A percentile compares a stretch with the other conserved stretches of the same genome.
phyloP scores from a whole-genome alignment of 2,797 vertebrate genomes.

The Phrynocephalus vlangalii region DNA sequence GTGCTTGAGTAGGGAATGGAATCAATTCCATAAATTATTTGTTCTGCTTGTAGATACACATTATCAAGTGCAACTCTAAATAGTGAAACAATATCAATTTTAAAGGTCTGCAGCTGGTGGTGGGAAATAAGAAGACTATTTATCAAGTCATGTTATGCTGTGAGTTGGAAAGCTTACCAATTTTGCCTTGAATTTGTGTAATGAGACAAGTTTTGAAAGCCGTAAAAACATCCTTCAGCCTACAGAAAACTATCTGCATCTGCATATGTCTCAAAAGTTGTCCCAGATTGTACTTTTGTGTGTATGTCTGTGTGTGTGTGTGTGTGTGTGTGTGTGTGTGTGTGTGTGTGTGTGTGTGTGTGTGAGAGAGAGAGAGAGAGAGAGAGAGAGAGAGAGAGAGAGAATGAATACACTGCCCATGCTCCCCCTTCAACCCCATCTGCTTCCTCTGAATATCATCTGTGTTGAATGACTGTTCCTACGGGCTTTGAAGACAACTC shows the following conservation, averaged over 20 bases:
- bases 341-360: too few species aligned
- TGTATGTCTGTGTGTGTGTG: too few species aligned
- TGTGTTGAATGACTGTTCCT: conserved; percentile 8
- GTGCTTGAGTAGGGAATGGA: background rate
- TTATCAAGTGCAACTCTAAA: background rate
- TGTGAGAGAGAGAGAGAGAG: background rate
- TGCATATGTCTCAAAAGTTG: conserved; percentile 33
- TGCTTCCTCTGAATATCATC: conserved; percentile 12
- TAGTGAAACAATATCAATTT: background rate
- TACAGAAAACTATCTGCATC: background rate
- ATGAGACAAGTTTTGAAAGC: background rate
- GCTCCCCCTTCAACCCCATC: rapidly evolving
- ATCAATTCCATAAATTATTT: background rate
- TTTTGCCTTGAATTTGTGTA: background rate
- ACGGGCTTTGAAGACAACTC: rapidly evolving
- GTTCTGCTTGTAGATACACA: background rate
- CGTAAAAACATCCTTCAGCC: background rate
- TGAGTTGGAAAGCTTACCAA: background rate
- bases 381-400: background rate
- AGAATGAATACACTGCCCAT: background rate
- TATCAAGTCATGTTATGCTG: background rate
- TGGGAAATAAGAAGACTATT: background rate
- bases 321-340: too few species aligned
- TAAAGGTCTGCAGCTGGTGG: too few species aligned
- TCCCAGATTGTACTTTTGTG: background rate